Evolutionary conservation across 2,888 invertebrate genomes (phyloP).

Genomic region (Chaetogeoica ovagalla): DNA sequence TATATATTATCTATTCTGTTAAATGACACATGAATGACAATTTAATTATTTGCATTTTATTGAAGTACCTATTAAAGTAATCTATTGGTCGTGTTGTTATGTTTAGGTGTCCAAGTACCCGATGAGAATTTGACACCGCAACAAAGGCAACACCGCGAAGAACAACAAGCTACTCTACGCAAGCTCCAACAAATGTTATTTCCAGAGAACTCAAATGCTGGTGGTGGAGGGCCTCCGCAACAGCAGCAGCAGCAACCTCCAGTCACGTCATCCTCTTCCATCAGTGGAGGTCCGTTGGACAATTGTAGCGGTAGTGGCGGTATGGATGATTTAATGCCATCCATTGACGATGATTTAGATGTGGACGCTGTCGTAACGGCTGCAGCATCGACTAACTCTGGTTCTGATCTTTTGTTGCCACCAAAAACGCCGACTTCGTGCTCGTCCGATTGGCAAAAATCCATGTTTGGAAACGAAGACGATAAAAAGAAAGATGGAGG

Average conservation of each 20-base stretch:
- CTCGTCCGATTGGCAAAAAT: slow-evolving; percentile 57
- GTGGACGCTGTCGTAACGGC: slow-evolving; percentile 46
- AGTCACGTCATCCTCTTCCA: slow-evolving; percentile 11
- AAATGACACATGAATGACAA: too few relatives aligned
- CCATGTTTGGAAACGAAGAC: slow-evolving; percentile 51
- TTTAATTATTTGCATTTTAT: too few relatives aligned
- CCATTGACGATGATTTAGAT: slow-evolving; percentile 47
- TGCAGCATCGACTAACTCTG: slow-evolving; percentile 28
- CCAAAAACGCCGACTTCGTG: slow-evolving; percentile 39
- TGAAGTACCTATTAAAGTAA: too few relatives aligned
- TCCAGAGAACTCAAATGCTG: slow-evolving; percentile 69
- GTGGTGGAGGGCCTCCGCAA: slow-evolving; percentile 55
- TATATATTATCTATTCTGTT: too few relatives aligned
- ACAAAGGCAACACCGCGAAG: slow-evolving; percentile 90
- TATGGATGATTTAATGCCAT: slow-evolving; percentile 52
- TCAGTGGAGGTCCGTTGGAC: slow-evolving; percentile 22
- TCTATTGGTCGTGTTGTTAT: background rate
- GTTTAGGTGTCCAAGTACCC: slow-evolving; percentile 80
- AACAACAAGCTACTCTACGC: slow-evolving; percentile 84
- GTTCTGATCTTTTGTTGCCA: slow-evolving; percentile 26
- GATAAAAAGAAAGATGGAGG: slow-evolving; percentile 46
- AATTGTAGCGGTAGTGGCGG: slow-evolving; percentile 45
- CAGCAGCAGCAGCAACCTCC: slow-evolving; percentile 39
- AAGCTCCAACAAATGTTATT: slow-evolving; percentile 93
- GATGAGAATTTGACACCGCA: slow-evolving; percentile 96